These are phyloP conservation scores for Trachemys scripta DNA, from an alignment of 2,113 vertebrate species.

Conservation along the genomic window DNA sequence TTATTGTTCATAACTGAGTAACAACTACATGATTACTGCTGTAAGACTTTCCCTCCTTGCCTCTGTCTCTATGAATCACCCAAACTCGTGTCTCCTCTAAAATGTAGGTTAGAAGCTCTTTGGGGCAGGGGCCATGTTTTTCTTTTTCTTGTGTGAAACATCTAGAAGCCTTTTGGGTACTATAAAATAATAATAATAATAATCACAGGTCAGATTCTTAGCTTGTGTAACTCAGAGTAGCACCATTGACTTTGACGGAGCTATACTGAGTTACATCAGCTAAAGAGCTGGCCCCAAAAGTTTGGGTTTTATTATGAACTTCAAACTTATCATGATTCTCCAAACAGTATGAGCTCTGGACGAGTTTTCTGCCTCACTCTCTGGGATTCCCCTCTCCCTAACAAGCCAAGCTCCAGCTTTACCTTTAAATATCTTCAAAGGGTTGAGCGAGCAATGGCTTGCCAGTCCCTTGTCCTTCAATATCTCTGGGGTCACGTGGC, in stretches of 20 bases:
- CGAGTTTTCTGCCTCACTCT: neutral
- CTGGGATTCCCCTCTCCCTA: neutral
- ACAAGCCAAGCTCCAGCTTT: neutral
- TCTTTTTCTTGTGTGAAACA: neutral
- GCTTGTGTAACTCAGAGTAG: neutral
- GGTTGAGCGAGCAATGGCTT: neutral
- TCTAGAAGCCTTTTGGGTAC: neutral
- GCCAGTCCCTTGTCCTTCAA: neutral
- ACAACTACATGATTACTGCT: neutral
- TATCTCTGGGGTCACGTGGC: fast-evolving
- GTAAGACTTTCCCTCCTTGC: neutral
- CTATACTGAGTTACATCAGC: neutral
- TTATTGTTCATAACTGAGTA: neutral
- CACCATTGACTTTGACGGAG: neutral
- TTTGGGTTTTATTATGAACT: neutral
- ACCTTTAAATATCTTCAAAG: neutral
- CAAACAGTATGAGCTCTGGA: neutral
- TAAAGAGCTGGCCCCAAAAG: neutral
- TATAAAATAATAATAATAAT: neutral
- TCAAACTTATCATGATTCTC: neutral
- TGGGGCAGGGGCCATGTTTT: neutral
- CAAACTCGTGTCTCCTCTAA: neutral
- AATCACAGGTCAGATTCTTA: neutral
- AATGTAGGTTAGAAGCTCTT: neutral
- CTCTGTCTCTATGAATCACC: neutral